phyloP scores from a whole-genome alignment of 1,140 invertebrate species.

The Drosophila quadrilineata region DNA sequence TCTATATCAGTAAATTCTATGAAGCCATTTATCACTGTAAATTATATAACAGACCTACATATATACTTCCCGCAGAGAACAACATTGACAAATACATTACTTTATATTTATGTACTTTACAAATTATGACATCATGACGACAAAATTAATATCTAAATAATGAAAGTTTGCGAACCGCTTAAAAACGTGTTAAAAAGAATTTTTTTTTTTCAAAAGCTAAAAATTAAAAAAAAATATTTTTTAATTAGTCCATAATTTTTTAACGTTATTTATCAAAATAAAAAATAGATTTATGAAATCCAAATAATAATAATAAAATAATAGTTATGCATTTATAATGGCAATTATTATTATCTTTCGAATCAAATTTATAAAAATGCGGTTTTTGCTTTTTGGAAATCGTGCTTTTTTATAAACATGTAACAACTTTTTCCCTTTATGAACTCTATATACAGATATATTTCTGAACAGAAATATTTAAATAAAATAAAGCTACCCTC shows the following conservation, averaged over 20 bases:
- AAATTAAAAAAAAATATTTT: constrained; percentile 5
- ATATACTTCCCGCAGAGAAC: constrained; percentile 26
- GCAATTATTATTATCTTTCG: constrained; percentile 64
- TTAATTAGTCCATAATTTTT: constrained; percentile 70
- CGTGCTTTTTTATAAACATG: constrained; percentile 69
- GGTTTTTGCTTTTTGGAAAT: constrained; percentile 77
- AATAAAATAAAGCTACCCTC: no score
- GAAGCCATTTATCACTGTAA: constrained; percentile 41
- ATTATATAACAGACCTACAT: constrained; percentile 27
- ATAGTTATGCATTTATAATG: constrained; percentile 19
- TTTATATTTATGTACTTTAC: constrained; percentile 56
- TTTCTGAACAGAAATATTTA: constrained; percentile 49
- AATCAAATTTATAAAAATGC: constrained; percentile 75
- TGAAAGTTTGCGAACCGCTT: constrained; percentile 34
- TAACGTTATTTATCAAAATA: constrained; percentile 55
- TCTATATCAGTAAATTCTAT: no score
- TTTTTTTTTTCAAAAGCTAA: constrained; percentile 50
- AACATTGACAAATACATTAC: no score
- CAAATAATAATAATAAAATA: constrained; percentile 17
- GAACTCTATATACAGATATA: constrained; percentile 66
- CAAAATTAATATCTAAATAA: constrained; percentile 13
- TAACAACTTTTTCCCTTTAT: constrained; percentile 70
- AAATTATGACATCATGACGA: constrained; percentile 57
- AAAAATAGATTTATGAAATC: constrained; percentile 22
- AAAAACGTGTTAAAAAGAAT: constrained; percentile 55